phyloP scores from a whole-genome alignment of 1,140 invertebrate species.

The Drosophila lacertosa region DNA sequence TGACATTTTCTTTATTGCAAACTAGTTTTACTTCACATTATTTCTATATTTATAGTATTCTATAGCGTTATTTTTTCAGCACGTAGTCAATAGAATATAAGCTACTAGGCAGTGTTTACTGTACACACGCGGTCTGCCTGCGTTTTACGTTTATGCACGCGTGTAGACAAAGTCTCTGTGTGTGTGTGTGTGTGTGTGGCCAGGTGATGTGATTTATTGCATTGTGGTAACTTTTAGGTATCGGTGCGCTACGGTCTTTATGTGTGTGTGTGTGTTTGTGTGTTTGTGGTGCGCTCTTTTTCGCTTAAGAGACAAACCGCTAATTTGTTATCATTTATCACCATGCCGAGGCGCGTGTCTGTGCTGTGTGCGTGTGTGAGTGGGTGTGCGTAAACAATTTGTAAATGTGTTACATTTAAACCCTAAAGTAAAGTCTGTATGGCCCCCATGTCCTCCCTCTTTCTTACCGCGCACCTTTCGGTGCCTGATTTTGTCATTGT shows the following conservation, averaged over 20 bases:
- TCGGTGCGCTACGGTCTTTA: conserved; percentile 23
- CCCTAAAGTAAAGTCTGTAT: conserved; percentile 68
- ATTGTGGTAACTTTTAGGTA: conserved; percentile 75
- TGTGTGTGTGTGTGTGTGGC: conserved; percentile 35
- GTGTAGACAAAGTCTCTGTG: neutral
- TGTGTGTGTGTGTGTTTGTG: conserved; percentile 10
- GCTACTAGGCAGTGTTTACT: conserved; percentile 16
- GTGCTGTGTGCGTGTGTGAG: conserved; percentile 13
- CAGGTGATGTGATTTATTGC: conserved; percentile 77
- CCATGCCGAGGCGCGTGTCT: conserved; percentile 48
- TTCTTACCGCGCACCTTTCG: conserved; percentile 22
- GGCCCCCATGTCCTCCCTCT: neutral
- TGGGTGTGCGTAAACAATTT: conserved; percentile 72
- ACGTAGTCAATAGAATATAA: neutral
- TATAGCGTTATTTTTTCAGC: neutral
- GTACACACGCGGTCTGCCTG: conserved; percentile 15
- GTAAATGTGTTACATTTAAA: conserved; percentile 77
- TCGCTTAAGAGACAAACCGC: conserved; percentile 75
- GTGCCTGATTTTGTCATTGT: conserved; percentile 73
- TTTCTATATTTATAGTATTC: neutral
- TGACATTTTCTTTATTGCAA: no score
- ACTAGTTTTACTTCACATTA: no score
- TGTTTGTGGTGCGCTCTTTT: conserved; percentile 42
- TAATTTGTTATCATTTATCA: conserved; percentile 78
- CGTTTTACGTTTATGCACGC: conserved; percentile 5